These are phyloP conservation scores for Aegypius monachus DNA, from an alignment of 2,113 vertebrate species.

Conservation along the genomic window DNA sequence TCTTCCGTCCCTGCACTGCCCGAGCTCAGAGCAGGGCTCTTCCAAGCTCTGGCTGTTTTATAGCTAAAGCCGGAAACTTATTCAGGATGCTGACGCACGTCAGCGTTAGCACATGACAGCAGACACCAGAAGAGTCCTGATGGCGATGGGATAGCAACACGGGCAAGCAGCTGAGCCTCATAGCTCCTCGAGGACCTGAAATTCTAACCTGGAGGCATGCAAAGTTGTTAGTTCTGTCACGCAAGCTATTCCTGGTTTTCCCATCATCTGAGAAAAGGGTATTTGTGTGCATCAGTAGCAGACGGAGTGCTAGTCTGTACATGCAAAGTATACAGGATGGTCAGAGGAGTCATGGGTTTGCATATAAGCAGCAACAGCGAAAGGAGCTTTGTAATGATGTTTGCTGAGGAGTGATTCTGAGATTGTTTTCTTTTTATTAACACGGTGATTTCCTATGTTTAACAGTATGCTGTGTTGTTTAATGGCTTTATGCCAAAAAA, in stretches of 20 bases:
- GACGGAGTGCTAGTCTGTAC: background rate
- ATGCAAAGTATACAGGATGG: rapidly evolving
- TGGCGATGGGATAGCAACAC: background rate
- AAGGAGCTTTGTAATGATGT: background rate
- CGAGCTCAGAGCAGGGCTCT: background rate
- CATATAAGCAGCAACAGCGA: background rate
- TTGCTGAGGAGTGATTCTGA: background rate
- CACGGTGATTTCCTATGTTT: background rate
- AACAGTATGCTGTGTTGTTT: background rate
- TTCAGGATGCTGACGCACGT: background rate
- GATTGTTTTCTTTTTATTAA: background rate
- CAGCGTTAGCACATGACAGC: background rate
- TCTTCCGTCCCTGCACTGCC: background rate
- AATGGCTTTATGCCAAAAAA: background rate
- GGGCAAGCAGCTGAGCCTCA: background rate
- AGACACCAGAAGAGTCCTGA: background rate
- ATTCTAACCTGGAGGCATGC: background rate
- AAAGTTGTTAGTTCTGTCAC: background rate
- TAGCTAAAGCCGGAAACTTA: background rate
- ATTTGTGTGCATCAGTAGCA: background rate
- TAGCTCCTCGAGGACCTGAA: background rate
- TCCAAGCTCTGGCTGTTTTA: slow-evolving; percentile 3
- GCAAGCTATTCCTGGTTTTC: background rate
- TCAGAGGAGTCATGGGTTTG: background rate
- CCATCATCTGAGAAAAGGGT: background rate